Conservation (phyloP, 2,888 invertebrate genomes). For the Sisyra terminalis region DNA sequence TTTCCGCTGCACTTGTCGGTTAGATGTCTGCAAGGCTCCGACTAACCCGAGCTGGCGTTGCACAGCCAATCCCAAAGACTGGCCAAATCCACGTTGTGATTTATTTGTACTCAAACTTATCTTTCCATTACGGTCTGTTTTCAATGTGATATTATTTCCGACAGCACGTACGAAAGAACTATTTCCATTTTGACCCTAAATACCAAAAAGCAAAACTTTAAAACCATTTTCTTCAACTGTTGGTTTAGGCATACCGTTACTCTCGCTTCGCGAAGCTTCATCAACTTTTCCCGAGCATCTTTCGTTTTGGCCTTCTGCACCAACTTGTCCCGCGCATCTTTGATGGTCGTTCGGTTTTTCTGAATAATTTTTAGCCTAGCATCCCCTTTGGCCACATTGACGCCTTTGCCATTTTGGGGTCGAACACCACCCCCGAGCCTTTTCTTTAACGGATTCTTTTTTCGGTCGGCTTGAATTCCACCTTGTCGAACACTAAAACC, state of each 20-base stretch:
- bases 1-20: constrained; percentile 7
- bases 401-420: no score
- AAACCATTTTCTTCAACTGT: not conserved
- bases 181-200: constrained; percentile 14
- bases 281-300: constrained; percentile 57
- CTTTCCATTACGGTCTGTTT: constrained; percentile 34
- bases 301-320: constrained; percentile 55
- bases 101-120: constrained; percentile 34
- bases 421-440: constrained; percentile 1
- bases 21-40: constrained; percentile 10
- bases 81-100: constrained; percentile 16
- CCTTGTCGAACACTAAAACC: constrained; percentile 1
- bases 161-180: constrained; percentile 24
- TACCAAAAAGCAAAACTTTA: not conserved
- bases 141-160: constrained; percentile 28
- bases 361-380: constrained; percentile 65
- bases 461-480: constrained; percentile 1
- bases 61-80: constrained; percentile 17
- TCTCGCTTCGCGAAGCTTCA: constrained; percentile 40
- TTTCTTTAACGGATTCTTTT: constrained; percentile 2
- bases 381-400: constrained; percentile 28
- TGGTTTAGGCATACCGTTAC: constrained; percentile 19
- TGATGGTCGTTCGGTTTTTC: constrained; percentile 57
- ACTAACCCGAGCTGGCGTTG: constrained; percentile 24
- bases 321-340: constrained; percentile 67